phyloP scores from a whole-genome alignment of 2,797 vertebrate species.

The Oryzias sinensis region DNA sequence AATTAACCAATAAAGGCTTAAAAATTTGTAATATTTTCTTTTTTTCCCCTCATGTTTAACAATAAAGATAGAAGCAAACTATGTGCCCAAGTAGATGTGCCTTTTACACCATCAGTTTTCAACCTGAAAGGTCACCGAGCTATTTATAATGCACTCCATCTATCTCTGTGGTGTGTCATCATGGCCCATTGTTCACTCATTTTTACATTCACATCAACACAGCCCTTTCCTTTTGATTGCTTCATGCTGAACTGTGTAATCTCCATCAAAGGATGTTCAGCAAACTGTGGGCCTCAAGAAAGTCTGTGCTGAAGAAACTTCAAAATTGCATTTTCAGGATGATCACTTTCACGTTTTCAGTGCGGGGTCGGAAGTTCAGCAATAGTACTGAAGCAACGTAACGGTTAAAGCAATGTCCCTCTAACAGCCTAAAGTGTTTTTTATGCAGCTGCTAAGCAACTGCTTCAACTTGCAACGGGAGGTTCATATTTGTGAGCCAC shows the following conservation, averaged over 20 bases:
- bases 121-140: constrained; percentile 21
- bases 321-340: constrained; percentile 8
- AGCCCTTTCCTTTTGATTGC: constrained; percentile 3
- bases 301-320: constrained; percentile 17
- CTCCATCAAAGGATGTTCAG: not conserved
- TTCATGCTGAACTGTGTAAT: constrained; percentile 6
- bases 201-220: constrained; percentile 5
- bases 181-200: constrained; percentile 5
- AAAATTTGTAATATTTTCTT: no score
- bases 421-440: constrained; percentile 25
- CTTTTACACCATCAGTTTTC: not conserved
- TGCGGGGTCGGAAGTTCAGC: constrained; percentile 19
- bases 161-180: not conserved
- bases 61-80: no score
- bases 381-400: constrained; percentile 28
- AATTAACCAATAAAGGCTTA: no score
- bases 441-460: constrained; percentile 33
- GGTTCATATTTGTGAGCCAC: constrained; percentile 20
- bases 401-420: constrained; percentile 30
- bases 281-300: not conserved
- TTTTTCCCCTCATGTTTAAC: no score
- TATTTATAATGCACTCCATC: not conserved
- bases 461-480: constrained; percentile 38
- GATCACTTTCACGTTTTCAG: constrained; percentile 19
- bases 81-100: no score